These are phyloP conservation scores for Lithobates sylvaticus DNA, from an alignment of 2,797 vertebrate genomes.

Conservation along the genomic window DNA sequence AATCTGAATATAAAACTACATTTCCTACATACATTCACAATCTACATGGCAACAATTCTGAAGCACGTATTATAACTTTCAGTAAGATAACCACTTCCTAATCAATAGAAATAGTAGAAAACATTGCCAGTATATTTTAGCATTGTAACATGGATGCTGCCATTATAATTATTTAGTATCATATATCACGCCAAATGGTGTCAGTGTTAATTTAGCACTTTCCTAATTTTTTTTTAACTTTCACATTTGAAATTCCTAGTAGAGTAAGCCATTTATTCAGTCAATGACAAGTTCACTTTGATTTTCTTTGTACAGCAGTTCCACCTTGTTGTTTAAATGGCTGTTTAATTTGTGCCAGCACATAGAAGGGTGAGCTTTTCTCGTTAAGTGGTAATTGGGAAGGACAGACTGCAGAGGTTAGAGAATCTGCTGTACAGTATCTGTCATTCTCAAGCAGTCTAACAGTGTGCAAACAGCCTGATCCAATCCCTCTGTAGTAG, in stretches of 20 bases:
- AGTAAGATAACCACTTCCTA: no score
- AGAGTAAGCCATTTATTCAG: neutral
- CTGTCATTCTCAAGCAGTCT: constrained; percentile 31
- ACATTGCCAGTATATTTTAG: no score
- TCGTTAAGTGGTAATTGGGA: constrained; percentile 39
- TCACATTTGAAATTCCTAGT: constrained; percentile 13
- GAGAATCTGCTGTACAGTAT: constrained; percentile 16
- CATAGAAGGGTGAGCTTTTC: neutral
- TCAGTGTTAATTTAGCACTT: no score
- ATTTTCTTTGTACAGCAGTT: constrained; percentile 13
- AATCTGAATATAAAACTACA: no score
- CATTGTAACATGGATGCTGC: no score
- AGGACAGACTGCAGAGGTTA: constrained; percentile 21
- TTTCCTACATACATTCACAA: no score
- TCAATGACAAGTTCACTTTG: constrained; percentile 6
- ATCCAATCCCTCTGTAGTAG: neutral
- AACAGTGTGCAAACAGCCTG: constrained; percentile 17
- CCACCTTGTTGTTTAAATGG: constrained; percentile 12
- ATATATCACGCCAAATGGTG: no score
- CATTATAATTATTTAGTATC: no score
- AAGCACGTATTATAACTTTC: no score
- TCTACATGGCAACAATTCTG: no score
- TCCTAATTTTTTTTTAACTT: neutral
- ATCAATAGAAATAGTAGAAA: no score
- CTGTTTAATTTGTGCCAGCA: neutral